A percentile compares a stretch with the other conserved stretches of the same genome.
phyloP scores from a whole-genome alignment of 2,888 invertebrate species.

The Tineola bisselliella region DNA sequence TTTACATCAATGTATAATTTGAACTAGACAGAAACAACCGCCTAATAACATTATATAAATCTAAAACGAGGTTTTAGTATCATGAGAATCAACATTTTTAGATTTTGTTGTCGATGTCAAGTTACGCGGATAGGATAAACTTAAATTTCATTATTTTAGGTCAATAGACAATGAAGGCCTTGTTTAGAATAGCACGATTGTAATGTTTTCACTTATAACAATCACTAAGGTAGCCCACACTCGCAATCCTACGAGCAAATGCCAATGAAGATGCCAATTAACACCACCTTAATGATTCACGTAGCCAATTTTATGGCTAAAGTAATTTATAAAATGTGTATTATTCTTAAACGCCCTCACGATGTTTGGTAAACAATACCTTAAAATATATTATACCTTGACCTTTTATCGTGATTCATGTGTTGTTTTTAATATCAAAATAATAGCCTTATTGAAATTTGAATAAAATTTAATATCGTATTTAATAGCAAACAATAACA shows the following conservation, averaged over 20 bases:
- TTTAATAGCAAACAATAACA: not conserved
- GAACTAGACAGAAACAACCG: no score
- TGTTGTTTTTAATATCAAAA: not conserved
- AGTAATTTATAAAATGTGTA: slow-evolving; percentile 10
- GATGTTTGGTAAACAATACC: slow-evolving; percentile 39
- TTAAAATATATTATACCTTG: slow-evolving; percentile 34
- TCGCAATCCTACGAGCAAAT: not conserved
- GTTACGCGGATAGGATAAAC: slow-evolving; percentile 3
- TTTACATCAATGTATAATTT: no score
- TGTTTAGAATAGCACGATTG: not conserved
- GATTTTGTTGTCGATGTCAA: not conserved
- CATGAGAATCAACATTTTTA: not conserved
- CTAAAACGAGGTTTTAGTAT: not conserved
- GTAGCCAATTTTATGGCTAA: slow-evolving; percentile 17
- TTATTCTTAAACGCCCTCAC: slow-evolving; percentile 22
- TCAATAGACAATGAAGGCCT: not conserved
- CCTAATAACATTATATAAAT: no score
- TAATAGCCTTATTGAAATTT: slow-evolving; percentile 1
- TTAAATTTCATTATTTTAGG: not conserved
- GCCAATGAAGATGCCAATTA: slow-evolving; percentile 15
- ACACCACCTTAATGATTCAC: slow-evolving; percentile 13
- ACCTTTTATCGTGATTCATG: slow-evolving; percentile 29
- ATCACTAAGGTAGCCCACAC: not conserved
- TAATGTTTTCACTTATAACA: not conserved
- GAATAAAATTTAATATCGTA: not conserved